Base-by-base conservation (phyloP, 1,140 invertebrate genomes). In the Samia ricini region DNA sequence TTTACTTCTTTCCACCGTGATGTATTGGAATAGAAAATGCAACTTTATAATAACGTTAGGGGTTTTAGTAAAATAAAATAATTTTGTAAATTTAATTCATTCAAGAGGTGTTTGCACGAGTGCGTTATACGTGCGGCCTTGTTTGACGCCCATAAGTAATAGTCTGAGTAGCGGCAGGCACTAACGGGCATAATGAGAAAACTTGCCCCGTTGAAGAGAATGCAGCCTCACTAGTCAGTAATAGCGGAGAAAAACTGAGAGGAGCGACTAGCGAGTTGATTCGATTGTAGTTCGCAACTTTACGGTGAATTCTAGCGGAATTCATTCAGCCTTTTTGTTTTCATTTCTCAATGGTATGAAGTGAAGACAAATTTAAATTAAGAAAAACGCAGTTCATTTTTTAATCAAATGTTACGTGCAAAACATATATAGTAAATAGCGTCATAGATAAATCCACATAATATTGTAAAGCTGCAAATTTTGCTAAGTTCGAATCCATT, bases 161-260 rank as follows among this genome's bases (percentile, higher is more conserved):
- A 79, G 69, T 77, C 58, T 62, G 69, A 81, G 72, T 71, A 68
- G 60, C 64, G 73, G 75, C 64, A 63, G 66, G 70, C 72, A 74
- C 67, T 80, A 72, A 79, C 68, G 75, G 65, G 71, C 68, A 74
- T 86, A 86, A 87, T 87, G 82, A 87, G 81, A 83, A 87, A 87
- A 87, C 79, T 87, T 85, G 73, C 63, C 63, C 74, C 61, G 71
- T 62, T 61, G 58, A 62, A 33, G 59, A 69, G 60, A 55, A 63
- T 58, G 68, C 64, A 50, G 59, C 68, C 56, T 60, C 70, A 66
- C 61, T 74, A 66, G 60, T 69, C 66, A 63, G 60, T 55, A 63
- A 52, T 49, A 59, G 61, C 61, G 65, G 56, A 64, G 76, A 75
- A 77, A 76, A 79, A 79, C 68, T 57, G 49, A 70, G 64, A 64